Percentiles rank a stretch among this genome's conserved stretches.
Evolutionary conservation across 2,888 invertebrate species (phyloP).

Genomic region (Creontiades dilutus): DNA sequence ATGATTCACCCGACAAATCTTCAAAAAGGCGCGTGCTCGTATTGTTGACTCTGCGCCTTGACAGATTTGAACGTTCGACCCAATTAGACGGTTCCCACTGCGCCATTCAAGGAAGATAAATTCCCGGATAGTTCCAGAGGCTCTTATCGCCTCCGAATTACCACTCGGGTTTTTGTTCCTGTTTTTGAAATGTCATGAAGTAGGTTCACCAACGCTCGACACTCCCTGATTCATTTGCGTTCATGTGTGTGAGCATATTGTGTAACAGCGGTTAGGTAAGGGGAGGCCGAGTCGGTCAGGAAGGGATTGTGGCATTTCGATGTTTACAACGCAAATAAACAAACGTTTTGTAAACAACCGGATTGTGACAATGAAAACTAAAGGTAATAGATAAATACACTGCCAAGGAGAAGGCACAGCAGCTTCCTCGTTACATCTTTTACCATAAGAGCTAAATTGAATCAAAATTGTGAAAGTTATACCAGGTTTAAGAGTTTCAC

Average conservation of each 20-base stretch:
- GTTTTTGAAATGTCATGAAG: constrained; percentile 9
- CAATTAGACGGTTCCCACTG: constrained; percentile 24
- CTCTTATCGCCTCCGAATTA: neutral
- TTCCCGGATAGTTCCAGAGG: neutral
- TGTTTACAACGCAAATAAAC: constrained; percentile 34
- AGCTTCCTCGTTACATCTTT: too few species aligned
- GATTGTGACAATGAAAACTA: too few species aligned
- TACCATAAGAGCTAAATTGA: too few species aligned
- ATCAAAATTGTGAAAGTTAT: too few species aligned
- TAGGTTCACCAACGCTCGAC: neutral
- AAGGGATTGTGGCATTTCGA: neutral
- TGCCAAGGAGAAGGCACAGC: too few species aligned
- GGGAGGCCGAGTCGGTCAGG: neutral
- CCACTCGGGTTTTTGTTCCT: neutral
- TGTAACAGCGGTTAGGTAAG: neutral
- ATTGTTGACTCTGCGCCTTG: neutral
- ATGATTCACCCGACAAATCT: constrained; percentile 27
- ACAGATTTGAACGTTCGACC: constrained; percentile 34
- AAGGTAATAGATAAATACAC: too few species aligned
- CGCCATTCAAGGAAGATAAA: constrained; percentile 33
- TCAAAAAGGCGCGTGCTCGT: constrained; percentile 22
- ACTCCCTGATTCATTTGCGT: neutral
- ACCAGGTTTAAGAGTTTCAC: too few species aligned
- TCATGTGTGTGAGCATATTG: neutral
- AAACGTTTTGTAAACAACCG: neutral